Percentiles rank a stretch among this genome's conserved stretches.
phyloP scores from a whole-genome alignment of 2,113 vertebrate species.

The Spea multiplicata region DNA sequence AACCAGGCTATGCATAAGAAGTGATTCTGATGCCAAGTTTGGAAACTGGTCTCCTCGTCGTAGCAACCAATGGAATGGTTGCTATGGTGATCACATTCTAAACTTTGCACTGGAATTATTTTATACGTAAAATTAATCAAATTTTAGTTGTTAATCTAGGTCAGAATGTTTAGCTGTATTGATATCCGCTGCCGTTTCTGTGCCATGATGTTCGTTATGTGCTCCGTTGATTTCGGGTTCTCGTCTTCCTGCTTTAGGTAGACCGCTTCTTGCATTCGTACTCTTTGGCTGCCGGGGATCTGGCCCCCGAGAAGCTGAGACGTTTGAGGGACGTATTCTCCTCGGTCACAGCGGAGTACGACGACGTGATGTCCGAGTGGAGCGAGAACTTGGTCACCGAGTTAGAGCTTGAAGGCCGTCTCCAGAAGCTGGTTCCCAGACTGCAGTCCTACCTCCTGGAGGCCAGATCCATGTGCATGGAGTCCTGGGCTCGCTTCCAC shows the following conservation, averaged over 20 bases:
- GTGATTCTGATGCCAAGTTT: no score
- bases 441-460: conserved; percentile 81
- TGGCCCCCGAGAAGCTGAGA: conserved; percentile 75
- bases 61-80: no score
- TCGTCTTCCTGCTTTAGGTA: conserved; percentile 66
- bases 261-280: conserved; percentile 90
- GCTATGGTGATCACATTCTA: no score
- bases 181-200: neutral
- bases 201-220: neutral
- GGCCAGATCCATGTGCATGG: conserved; percentile 79
- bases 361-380: conserved; percentile 52
- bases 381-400: conserved; percentile 33
- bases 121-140: no score
- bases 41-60: no score
- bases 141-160: no score
- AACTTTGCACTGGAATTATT: no score
- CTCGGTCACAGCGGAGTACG: conserved; percentile 70
- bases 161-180: no score
- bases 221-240: neutral
- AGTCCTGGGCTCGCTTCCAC: conserved; percentile 87
- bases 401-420: conserved; percentile 34
- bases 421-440: conserved; percentile 61
- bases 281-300: conserved; percentile 81
- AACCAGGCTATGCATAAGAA: no score
- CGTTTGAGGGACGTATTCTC: conserved; percentile 73